Conservation (phyloP, 1,140 invertebrate genomes). For the Brachionus rotundiformis region DNA sequence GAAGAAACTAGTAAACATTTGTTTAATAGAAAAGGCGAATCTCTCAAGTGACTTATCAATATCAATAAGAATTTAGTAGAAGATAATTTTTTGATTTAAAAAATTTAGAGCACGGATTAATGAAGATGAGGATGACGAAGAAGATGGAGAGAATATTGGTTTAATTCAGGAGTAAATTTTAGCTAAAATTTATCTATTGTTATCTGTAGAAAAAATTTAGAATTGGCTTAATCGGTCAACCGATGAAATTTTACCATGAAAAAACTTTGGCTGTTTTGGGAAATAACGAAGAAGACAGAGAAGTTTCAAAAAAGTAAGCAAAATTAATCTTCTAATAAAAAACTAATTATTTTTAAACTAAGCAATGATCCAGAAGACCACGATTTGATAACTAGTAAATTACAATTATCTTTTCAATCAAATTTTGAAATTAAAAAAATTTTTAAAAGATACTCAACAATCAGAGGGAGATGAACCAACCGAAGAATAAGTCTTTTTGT, state of each 20-base stretch:
- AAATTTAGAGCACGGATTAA: too few species aligned
- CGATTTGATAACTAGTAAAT: too few species aligned
- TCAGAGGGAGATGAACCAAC: not conserved
- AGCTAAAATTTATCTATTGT: conserved; percentile 33
- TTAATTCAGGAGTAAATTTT: conserved; percentile 45
- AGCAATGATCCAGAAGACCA: not conserved
- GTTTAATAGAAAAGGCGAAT: conserved; percentile 54
- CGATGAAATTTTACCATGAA: conserved; percentile 57
- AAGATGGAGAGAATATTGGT: not conserved
- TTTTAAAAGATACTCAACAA: not conserved
- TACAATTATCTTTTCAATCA: not conserved
- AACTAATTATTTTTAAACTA: not conserved
- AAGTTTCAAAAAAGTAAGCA: conserved; percentile 55
- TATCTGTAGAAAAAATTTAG: conserved; percentile 53
- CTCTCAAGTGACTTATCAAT: not conserved
- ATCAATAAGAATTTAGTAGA: conserved; percentile 52
- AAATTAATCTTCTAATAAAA: too few species aligned
- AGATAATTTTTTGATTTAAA: too few species aligned
- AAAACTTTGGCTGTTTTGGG: conserved; percentile 58
- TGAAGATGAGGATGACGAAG: not conserved
- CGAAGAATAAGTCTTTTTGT: not conserved
- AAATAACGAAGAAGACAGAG: conserved; percentile 58
- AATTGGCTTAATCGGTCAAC: conserved; percentile 61
- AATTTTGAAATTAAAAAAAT: not conserved
- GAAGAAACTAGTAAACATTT: conserved; percentile 62